A percentile compares a stretch with the other conserved stretches of the same genome.
Evolutionary conservation across 1,140 invertebrate species (phyloP).

Genomic region (Nephila pilipes): DNA sequence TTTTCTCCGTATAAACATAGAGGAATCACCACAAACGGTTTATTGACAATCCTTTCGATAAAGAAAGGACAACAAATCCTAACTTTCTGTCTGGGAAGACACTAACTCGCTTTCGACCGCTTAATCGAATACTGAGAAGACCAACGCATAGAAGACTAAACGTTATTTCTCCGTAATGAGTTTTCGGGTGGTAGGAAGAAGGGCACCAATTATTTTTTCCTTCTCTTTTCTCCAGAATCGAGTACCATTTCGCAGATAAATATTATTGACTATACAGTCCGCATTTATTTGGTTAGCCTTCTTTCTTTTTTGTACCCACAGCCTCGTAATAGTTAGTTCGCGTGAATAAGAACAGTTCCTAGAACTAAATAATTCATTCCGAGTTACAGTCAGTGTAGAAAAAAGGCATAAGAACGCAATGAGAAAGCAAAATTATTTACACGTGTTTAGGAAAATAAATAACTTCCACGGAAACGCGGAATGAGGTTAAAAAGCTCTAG

Average conservation of each 20-base stretch:
- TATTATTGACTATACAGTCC: not conserved
- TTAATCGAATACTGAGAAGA: not conserved
- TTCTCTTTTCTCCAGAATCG: no score
- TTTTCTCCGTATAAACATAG: no score
- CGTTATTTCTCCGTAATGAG: slow-evolving; percentile 1
- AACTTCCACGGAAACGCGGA: no score
- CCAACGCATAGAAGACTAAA: not conserved
- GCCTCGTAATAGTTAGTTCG: not conserved
- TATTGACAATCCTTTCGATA: not conserved
- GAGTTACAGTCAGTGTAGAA: no score
- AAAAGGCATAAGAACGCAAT: no score
- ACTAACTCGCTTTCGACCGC: not conserved
- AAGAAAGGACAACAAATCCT: slow-evolving; percentile 1
- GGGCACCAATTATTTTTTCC: not conserved
- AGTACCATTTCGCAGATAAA: not conserved
- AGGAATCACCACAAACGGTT: no score
- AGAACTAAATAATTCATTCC: not conserved
- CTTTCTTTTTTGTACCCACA: not conserved
- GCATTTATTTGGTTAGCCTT: not conserved
- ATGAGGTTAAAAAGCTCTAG: no score
- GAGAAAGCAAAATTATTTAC: not conserved
- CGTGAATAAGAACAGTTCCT: not conserved
- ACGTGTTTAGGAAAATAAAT: no score
- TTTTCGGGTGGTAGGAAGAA: not conserved
- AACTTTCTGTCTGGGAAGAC: not conserved